These are phyloP conservation scores for Apocrypta bakeri DNA, from an alignment of 1,140 invertebrate genomes.

Conservation along the genomic window DNA sequence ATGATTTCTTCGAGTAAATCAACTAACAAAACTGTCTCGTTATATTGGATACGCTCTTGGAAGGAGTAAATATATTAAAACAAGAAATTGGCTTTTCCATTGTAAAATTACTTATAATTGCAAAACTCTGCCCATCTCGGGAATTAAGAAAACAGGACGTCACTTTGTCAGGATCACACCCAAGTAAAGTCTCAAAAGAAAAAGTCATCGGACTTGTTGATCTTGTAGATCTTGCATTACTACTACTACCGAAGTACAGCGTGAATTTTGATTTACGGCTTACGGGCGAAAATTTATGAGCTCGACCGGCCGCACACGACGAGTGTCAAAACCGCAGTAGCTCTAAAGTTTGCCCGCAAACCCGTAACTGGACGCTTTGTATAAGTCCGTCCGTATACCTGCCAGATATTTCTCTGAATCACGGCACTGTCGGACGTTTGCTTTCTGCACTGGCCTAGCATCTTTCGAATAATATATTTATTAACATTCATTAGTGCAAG, in stretches of 20 bases:
- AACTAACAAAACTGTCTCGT: too few species aligned
- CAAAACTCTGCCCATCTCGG: too few species aligned
- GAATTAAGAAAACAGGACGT: too few species aligned
- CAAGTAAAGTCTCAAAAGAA: background rate
- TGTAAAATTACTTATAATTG: too few species aligned
- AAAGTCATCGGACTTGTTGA: conserved; percentile 16
- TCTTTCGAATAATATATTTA: conserved; percentile 36
- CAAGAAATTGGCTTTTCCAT: too few species aligned
- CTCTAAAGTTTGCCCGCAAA: conserved; percentile 62
- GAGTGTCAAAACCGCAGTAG: conserved; percentile 64
- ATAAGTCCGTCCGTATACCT: conserved; percentile 17
- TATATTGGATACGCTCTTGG: too few species aligned
- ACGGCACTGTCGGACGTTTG: background rate
- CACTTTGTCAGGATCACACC: background rate
- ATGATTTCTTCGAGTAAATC: background rate
- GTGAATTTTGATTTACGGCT: conserved; percentile 46
- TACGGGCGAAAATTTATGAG: conserved; percentile 56
- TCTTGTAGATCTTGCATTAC: background rate
- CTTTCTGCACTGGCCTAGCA: background rate
- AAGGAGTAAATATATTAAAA: too few species aligned
- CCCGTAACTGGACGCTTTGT: conserved; percentile 45
- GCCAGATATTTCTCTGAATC: conserved; percentile 22
- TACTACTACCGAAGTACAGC: background rate
- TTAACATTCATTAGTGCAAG: conserved; percentile 45
- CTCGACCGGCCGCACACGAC: conserved; percentile 30